Evolutionary conservation across 1,140 invertebrate genomes (phyloP), one percentile per base, ranked within the genome.

Genomic region (Bactericera cockerelli): DNA sequence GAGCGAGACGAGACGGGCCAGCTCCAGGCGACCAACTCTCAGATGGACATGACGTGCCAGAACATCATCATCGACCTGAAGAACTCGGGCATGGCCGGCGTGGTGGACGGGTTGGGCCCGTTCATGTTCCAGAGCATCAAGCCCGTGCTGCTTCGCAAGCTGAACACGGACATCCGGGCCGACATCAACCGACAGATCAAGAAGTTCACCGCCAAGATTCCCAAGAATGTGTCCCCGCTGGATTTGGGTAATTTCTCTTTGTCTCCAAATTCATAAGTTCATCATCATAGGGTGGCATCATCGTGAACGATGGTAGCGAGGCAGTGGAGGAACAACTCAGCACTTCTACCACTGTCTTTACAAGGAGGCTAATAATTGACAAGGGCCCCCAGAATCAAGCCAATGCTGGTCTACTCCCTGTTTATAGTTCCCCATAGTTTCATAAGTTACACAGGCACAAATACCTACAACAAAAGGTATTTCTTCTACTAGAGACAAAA

Each of bases 1-100:
- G 78, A 79, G 56, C 83, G 88, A 1, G 79, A 82, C 61, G 73
- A 76, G 25, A 80, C 83, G 63, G 88, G 87, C 1, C 79, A 81
- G 66, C 70, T 92, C 10, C 77, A 82, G 68, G 83, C 86, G 1
- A 79, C 87, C 64, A 77, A 85, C 42, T 87, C 89, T 38, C 77
- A 78, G 19, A 84, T 89, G 75, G 86, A 92, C 65, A 77, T 91
- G 22, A 79, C 76, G 0, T 89, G 89, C 62, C 74, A 74, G n/a
- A 81, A 81, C 24, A 87, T 91, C 57, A 72, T 79, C 13, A 79
- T 90, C 74, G 81, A 89, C 65, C 90, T 92, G 63, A 76, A 87
- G 67, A 87, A 88, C 68, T 73, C 88, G 0, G 86, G 86, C 2
- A 79, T 87, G 56, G 71, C 87, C 26, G 84, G 82, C n/a, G 6